phyloP scores from a whole-genome alignment of 2,888 invertebrate species.

The Acanthosepion pharaonis region DNA sequence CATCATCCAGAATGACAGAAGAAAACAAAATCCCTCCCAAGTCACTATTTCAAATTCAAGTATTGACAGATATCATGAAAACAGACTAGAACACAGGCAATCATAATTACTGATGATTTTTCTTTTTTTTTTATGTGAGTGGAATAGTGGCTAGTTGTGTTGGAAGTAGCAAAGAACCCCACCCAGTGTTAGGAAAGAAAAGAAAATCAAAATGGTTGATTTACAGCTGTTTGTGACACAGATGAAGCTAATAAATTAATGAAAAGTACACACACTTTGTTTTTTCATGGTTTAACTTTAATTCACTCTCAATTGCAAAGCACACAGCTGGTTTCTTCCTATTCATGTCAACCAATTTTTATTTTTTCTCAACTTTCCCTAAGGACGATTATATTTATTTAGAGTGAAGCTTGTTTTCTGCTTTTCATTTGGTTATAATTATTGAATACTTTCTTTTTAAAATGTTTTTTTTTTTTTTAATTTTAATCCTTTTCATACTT shows the following conservation, averaged over 20 bases:
- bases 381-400: background rate
- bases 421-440: background rate
- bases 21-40: background rate
- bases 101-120: background rate
- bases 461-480: background rate
- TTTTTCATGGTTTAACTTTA: background rate
- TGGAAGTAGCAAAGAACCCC: background rate
- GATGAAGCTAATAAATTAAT: background rate
- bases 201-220: background rate
- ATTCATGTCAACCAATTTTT: background rate
- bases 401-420: background rate
- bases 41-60: background rate
- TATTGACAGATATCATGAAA: background rate
- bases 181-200: background rate
- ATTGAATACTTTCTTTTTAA: background rate
- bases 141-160: background rate
- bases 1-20: background rate
- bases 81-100: background rate
- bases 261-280: background rate
- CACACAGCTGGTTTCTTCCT: background rate
- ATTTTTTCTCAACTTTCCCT: background rate
- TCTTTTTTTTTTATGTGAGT: background rate
- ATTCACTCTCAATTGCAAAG: background rate
- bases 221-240: background rate
- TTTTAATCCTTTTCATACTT: background rate